These are phyloP conservation scores for Myoxocephalus aenaeus DNA, from an alignment of 2,797 vertebrate genomes.

Conservation along the genomic window DNA sequence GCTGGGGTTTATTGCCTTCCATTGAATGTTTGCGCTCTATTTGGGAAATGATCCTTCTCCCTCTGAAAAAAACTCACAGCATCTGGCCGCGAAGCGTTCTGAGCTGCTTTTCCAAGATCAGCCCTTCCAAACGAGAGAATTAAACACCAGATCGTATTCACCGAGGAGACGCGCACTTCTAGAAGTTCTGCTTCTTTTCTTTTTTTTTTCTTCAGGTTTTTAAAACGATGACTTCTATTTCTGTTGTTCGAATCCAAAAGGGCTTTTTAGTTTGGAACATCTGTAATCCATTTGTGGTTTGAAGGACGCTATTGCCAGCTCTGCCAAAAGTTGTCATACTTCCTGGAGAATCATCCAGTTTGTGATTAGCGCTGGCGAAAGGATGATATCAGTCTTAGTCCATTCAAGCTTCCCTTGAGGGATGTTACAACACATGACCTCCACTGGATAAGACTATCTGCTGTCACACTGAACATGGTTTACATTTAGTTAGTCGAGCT, in stretches of 20 bases:
- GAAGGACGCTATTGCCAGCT: conserved; percentile 58
- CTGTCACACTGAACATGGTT: conserved; percentile 62
- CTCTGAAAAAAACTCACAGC: conserved; percentile 66
- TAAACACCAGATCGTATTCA: conserved; percentile 65
- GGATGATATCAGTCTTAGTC: conserved; percentile 66
- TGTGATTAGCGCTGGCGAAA: conserved; percentile 72
- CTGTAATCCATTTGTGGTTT: conserved; percentile 81
- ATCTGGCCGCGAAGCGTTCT: conserved; percentile 54
- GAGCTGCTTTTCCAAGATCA: conserved; percentile 60
- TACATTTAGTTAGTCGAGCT: conserved; percentile 61
- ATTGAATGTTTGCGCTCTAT: conserved; percentile 68
- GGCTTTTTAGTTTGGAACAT: conserved; percentile 73
- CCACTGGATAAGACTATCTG: conserved; percentile 51
- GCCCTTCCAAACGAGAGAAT: conserved; percentile 65
- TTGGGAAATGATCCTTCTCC: conserved; percentile 65
- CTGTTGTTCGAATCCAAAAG: conserved; percentile 74
- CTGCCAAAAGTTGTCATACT: conserved; percentile 75
- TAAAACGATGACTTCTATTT: conserved; percentile 66
- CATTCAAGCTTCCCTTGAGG: conserved; percentile 55
- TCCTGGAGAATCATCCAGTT: conserved; percentile 72
- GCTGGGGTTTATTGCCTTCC: conserved; percentile 57
- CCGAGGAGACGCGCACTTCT: conserved; percentile 60
- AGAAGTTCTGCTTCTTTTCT: conserved; percentile 16
- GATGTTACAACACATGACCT: conserved; percentile 58
- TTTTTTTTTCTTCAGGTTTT: conserved; percentile 9